Base-by-base conservation (phyloP, 2,888 invertebrate genomes). In the Xylophagus ater region DNA sequence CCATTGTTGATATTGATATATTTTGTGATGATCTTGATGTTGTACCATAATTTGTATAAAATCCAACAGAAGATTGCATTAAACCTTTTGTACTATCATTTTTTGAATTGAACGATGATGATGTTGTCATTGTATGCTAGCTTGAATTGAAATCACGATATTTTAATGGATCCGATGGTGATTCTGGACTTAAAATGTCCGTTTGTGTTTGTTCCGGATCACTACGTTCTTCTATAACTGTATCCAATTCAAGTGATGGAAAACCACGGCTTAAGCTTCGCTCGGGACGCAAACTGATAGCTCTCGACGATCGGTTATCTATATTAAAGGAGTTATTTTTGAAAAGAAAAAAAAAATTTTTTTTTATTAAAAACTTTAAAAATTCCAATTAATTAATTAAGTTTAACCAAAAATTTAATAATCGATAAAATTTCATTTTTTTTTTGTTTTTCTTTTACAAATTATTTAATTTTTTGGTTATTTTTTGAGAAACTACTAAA, bases 221-320 rank as follows among this genome's bases (percentile, higher is more conserved):
- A 10, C 84, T 85, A 43, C 81, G 73, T 55, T 86, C 86, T 57
- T 87, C 87, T 17, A 86, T 71, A 17, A 87, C 87, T 0, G 86
- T 86, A 59, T 85, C 86, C 49, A 87, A 70, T 57, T 87, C 86
- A 34, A 84, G 65, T 1, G 81, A 75, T 21, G 84, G 81, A 53
- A 81, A 80, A n/a, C 79, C 75, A 33, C 82, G 70, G 25, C 81
- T 81, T 51, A 81, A 71, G 35, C 80, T 72, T 53, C 77, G 67
- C 57, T 77, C 78, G 51, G 73, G 72, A 51, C 73, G 69, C 48
- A 77, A 60, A 46, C 74, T 73, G 54, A 76, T 71, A 45, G 74
- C 72, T 59, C 75, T 64, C 51, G 70, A 63, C 47, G 74, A 70
- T 56, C 71, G 66, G 57, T 70, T 70, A 69, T 62, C 66, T 66